phyloP scores from a whole-genome alignment of 2,113 vertebrate species.

The Dipodomys merriami region DNA sequence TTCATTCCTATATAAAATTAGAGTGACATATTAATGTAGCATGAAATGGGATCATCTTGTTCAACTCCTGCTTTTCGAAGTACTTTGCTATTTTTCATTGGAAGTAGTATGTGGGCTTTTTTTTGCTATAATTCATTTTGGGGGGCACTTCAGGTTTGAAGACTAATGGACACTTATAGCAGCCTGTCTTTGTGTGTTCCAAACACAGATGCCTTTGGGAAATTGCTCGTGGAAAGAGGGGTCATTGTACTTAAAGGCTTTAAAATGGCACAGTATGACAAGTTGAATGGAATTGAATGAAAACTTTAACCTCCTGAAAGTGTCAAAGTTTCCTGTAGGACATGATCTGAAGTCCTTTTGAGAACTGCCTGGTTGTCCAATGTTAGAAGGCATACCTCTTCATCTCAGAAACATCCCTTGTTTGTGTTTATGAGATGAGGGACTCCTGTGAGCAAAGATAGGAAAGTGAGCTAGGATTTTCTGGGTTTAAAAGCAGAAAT shows the following conservation, averaged over 20 bases:
- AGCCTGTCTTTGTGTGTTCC: background rate
- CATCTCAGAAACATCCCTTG: background rate
- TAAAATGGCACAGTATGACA: conserved; percentile 60
- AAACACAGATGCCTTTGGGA: conserved; percentile 61
- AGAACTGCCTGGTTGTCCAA: background rate
- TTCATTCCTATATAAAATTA: conserved; percentile 78
- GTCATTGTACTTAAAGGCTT: conserved; percentile 60
- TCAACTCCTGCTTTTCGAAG: conserved; percentile 68
- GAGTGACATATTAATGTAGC: conserved; percentile 76
- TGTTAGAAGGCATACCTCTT: conserved; percentile 21
- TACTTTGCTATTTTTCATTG: conserved; percentile 67
- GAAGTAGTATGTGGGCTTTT: background rate
- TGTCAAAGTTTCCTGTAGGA: conserved; percentile 56
- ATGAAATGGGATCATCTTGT: conserved; percentile 81
- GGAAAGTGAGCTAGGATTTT: background rate
- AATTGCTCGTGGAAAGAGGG: conserved; percentile 69
- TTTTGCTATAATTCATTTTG: conserved; percentile 69
- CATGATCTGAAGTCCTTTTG: conserved; percentile 46
- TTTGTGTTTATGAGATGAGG: conserved; percentile 13
- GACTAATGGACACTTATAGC: conserved; percentile 29
- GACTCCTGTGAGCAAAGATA: background rate
- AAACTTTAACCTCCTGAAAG: conserved; percentile 61
- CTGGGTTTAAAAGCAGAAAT: background rate
- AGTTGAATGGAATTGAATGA: conserved; percentile 61
- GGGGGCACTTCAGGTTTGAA: conserved; percentile 63